Evolutionary conservation across 2,888 invertebrate genomes (phyloP), one percentile per base, ranked within the genome.

Genomic region (Tiliacea citrago): DNA sequence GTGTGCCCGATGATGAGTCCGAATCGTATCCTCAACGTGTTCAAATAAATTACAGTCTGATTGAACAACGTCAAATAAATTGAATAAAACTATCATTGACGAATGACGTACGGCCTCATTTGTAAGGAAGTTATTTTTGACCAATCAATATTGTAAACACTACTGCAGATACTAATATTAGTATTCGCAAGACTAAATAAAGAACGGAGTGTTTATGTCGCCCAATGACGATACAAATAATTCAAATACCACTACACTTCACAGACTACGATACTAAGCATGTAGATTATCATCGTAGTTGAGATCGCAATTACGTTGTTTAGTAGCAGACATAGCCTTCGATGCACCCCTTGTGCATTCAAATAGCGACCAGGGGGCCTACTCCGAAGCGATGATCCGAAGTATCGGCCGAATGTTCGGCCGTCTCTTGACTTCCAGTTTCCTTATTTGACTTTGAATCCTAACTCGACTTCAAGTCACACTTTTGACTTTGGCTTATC

Each of bases 11-110:
- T 42, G 47, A 51, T 18, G 21, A 78, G 12, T n/a, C 13, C 8
- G 9, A 29, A 18, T 70, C n/a, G 39, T 29, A n/a, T 47, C 39
- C 29, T 53, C 18, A 35, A 71, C 71, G 18, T 42, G 29, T 49
- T 78, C 18, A 61, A 76, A 61, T 35, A 35, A 24, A 55, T 77
- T 79, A 62, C 79, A 77, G 16, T 57, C 55, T 65, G 69, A 79
- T 66, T 66, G 73, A 79, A 82, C 39, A 39, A 80, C 70, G 73
- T 87, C 77, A 76, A 79, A 82, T 75, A 71, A 61, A 65, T 82
- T 51, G 70, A 68, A 83, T 84, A 73, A 63, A 79, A 82, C 57
- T 10, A 69, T 49, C 67, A 69, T 21, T 83, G 82, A 85, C 60
- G 75, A 60, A 67, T 75, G 83, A 77, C 82, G 68, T 63, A 45